phyloP scores from a whole-genome alignment of 2,113 vertebrate genomes.

The Opisthocomus hoazin region DNA sequence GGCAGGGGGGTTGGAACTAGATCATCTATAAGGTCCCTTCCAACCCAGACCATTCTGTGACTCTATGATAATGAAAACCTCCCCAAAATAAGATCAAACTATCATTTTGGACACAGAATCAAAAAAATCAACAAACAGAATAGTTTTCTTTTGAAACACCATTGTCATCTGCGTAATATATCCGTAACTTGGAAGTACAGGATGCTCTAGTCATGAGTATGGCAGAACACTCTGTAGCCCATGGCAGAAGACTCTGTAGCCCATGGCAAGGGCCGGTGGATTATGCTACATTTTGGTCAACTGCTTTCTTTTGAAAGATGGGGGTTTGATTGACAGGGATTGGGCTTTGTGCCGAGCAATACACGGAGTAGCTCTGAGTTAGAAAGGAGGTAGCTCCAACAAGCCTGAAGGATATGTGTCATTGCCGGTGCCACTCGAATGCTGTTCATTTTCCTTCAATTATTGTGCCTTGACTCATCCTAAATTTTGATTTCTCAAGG shows the following conservation, averaged over 20 bases:
- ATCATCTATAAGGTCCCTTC: too few relatives aligned
- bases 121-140: background rate
- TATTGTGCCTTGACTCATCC: constrained; percentile 12
- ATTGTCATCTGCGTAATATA: background rate
- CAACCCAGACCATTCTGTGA: too few relatives aligned
- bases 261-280: background rate
- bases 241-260: background rate
- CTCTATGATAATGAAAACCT: background rate
- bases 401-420: constrained; percentile 9
- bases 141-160: background rate
- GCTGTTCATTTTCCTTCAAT: constrained; percentile 11
- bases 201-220: background rate
- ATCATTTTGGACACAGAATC: background rate
- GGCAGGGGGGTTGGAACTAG: too few relatives aligned
- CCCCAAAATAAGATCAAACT: background rate
- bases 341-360: background rate
- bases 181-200: background rate
- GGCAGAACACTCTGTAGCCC: background rate
- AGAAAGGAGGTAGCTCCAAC: background rate
- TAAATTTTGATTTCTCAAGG: background rate
- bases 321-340: background rate
- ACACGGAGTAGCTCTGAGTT: fast-evolving
- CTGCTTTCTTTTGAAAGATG: background rate
- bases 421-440: fast-evolving
- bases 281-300: background rate